Conservation (phyloP, 2,113 vertebrate species). For the Odontophorus gujanensis region DNA sequence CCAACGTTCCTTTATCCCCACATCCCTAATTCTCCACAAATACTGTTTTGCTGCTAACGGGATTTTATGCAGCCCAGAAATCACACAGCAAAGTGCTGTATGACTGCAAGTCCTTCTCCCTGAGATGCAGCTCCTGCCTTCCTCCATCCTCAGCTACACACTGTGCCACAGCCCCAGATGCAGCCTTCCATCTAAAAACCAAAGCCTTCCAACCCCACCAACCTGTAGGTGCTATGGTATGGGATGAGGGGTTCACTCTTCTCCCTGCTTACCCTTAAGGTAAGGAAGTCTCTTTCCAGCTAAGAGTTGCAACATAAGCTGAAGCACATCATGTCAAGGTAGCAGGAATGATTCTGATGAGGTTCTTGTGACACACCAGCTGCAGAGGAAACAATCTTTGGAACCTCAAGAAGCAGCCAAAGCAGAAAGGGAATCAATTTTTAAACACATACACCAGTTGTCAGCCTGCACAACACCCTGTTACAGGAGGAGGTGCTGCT, state of each 20-base stretch:
- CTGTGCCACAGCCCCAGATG: background rate
- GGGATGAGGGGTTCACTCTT: background rate
- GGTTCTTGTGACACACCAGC: background rate
- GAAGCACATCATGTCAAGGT: background rate
- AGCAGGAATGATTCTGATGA: background rate
- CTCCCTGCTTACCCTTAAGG: background rate
- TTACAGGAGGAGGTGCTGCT: background rate
- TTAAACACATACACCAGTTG: background rate
- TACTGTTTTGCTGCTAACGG: background rate
- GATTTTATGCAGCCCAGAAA: slow-evolving; percentile 22
- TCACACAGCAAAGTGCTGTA: background rate
- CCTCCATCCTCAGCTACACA: background rate
- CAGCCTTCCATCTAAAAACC: background rate
- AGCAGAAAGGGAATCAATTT: background rate
- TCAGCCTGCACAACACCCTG: background rate
- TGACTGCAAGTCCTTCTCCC: background rate
- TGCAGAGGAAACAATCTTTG: background rate
- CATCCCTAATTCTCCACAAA: slow-evolving; percentile 4
- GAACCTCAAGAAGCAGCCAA: background rate
- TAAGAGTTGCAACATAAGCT: background rate
- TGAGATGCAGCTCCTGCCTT: background rate
- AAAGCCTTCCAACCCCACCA: no score
- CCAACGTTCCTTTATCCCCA: background rate
- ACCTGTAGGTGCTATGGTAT: no score
- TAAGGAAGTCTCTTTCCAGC: background rate